A percentile compares a stretch with the other conserved stretches of the same genome.
Conservation (phyloP, 2,113 vertebrate genomes). For the Apodemus speciosus region DNA sequence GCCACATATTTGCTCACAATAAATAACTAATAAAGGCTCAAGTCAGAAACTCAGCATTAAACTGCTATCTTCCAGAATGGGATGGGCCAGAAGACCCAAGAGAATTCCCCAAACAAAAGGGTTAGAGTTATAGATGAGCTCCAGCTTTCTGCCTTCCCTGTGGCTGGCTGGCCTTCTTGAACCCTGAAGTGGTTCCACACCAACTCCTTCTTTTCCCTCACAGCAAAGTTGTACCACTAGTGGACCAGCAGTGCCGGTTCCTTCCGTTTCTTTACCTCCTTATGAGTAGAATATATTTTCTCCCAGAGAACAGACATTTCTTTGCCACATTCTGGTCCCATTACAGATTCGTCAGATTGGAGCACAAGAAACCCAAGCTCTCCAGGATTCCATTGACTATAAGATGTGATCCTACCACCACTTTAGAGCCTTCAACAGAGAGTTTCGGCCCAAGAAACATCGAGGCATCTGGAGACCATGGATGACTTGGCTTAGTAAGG, state of each 20-base stretch:
- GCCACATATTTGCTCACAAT: neutral
- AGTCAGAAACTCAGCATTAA: neutral
- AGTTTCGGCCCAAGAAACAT: neutral
- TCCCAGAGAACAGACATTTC: neutral
- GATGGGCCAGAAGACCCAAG: neutral
- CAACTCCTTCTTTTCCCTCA: neutral
- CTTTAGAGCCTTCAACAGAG: neutral
- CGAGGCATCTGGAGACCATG: neutral
- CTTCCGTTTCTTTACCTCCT: neutral
- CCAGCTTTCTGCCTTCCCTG: neutral
- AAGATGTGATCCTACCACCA: neutral
- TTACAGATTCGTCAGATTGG: constrained; percentile 24
- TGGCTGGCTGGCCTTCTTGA: neutral
- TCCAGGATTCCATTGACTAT: neutral
- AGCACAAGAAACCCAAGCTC: neutral
- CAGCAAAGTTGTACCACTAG: neutral
- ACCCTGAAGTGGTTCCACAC: neutral
- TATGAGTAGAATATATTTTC: neutral
- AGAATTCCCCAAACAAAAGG: neutral
- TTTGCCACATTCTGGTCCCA: neutral
- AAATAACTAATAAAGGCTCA: neutral
- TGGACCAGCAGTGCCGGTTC: neutral
- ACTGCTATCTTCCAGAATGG: neutral
- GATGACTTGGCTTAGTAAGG: neutral
- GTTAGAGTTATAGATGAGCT: neutral